phyloP scores from a whole-genome alignment of 2,797 vertebrate genomes.

The Notoglanidium macrostoma region DNA sequence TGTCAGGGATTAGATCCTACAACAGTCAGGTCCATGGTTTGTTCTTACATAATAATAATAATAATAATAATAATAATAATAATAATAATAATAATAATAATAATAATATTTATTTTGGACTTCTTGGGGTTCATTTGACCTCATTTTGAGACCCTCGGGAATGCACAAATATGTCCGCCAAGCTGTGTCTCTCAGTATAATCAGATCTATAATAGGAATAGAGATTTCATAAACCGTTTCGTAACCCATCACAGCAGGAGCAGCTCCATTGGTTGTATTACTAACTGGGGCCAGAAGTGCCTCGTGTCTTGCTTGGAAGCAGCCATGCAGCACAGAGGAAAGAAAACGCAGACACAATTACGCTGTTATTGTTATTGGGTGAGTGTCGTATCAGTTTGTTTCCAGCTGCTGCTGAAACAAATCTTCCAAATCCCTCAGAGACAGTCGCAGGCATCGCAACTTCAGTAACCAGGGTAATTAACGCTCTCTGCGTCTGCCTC shows the following conservation, averaged over 20 bases:
- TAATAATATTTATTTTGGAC: too few relatives aligned
- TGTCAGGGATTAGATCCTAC: not conserved
- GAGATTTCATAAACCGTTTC: conserved; percentile 6
- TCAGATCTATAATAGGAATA: not conserved
- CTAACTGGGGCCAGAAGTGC: conserved; percentile 67
- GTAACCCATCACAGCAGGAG: conserved; percentile 49
- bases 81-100: too few relatives aligned
- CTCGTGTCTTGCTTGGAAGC: conserved; percentile 70
- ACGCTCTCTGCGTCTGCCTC: conserved; percentile 69
- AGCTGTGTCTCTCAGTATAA: not conserved
- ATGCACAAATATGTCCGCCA: not conserved
- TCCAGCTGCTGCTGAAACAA: conserved; percentile 76
- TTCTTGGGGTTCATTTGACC: not conserved
- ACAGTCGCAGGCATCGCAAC: conserved; percentile 65
- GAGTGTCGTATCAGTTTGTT: conserved; percentile 75
- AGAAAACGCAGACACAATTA: conserved; percentile 64
- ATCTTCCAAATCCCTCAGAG: conserved; percentile 75
- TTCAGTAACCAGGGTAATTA: conserved; percentile 79
- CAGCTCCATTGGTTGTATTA: conserved; percentile 68
- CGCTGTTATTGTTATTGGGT: conserved; percentile 74
- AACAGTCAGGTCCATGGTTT: not conserved
- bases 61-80: not conserved
- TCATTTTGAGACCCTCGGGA: not conserved
- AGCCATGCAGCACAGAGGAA: not conserved
- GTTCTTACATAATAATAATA: not conserved